Evolutionary conservation across 1,140 invertebrate species (phyloP).

Genomic region (Drosophila simulans): DNA sequence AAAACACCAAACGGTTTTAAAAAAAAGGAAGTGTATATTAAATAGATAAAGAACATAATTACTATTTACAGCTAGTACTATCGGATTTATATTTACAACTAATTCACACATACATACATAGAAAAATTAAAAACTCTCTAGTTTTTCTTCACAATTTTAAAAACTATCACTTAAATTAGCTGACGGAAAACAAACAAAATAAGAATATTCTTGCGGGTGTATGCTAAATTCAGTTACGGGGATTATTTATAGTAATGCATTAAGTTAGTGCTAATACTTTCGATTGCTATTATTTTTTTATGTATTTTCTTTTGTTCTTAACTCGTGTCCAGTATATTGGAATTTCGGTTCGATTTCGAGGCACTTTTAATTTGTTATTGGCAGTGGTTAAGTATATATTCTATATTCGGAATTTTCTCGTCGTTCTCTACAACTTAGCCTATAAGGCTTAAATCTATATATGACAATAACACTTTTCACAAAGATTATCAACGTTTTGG

Average conservation of each 20-base stretch:
- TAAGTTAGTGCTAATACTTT: constrained; percentile 56
- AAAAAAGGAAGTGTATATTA: constrained; percentile 40
- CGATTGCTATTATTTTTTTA: constrained; percentile 2
- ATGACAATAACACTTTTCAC: constrained; percentile 47
- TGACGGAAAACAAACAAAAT: constrained; percentile 8
- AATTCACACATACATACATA: constrained; percentile 41
- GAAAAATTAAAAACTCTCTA: constrained; percentile 27
- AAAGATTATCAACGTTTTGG: constrained; percentile 38
- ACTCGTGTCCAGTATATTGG: constrained; percentile 26
- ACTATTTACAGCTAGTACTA: constrained; percentile 47
- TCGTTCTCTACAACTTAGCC: constrained; percentile 8
- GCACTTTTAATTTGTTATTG: constrained; percentile 24
- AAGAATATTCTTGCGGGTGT: constrained; percentile 5
- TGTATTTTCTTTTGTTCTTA: not conserved
- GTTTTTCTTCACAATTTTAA: not conserved
- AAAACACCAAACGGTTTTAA: constrained; percentile 14
- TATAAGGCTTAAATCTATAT: constrained; percentile 22
- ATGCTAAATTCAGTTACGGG: constrained; percentile 12
- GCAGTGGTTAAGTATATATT: constrained; percentile 29
- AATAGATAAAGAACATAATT: constrained; percentile 38
- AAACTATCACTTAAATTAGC: not conserved
- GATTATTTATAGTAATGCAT: constrained; percentile 3
- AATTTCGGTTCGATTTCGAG: constrained; percentile 23
- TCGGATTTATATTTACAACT: constrained; percentile 46
- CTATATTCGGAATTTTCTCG: constrained; percentile 45